A percentile compares a stretch with the other conserved stretches of the same genome.
Conservation (phyloP, 1,140 invertebrate species). For the Armadillidium nasatum region DNA sequence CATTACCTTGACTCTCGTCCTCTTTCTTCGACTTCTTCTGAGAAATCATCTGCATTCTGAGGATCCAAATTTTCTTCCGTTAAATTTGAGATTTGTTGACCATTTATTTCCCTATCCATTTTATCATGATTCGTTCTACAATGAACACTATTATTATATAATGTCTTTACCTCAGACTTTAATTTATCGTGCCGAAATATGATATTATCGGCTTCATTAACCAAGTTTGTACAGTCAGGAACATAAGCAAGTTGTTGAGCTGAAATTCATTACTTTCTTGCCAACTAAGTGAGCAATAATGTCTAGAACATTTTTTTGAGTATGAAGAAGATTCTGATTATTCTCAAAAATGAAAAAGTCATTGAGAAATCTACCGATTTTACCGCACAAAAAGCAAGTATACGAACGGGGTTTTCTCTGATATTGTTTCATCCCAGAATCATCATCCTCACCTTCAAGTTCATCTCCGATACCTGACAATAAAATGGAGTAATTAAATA, state of each 20-base stretch:
- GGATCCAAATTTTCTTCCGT: background rate
- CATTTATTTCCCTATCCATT: slow-evolving; percentile 28
- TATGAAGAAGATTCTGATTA: slow-evolving; percentile 42
- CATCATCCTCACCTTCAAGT: slow-evolving; percentile 33
- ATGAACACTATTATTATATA: slow-evolving; percentile 30
- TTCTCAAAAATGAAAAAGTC: slow-evolving; percentile 44
- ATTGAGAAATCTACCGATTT: slow-evolving; percentile 33
- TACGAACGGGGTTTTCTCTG: slow-evolving; percentile 32
- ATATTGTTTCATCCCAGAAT: slow-evolving; percentile 24
- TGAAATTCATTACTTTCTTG: slow-evolving; percentile 38
- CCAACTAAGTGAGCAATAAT: slow-evolving; percentile 38
- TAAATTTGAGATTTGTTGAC: background rate
- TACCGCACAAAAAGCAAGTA: slow-evolving; percentile 41
- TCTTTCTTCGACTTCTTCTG: slow-evolving; percentile 37
- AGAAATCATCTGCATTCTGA: slow-evolving; percentile 32
- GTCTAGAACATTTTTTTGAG: slow-evolving; percentile 42
- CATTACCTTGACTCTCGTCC: slow-evolving; percentile 4
- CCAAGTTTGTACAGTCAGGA: slow-evolving; percentile 39
- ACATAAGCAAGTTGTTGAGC: slow-evolving; percentile 40
- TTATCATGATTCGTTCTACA: slow-evolving; percentile 31
- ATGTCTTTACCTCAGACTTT: slow-evolving; percentile 33
- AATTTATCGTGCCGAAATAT: slow-evolving; percentile 40
- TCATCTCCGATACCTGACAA: slow-evolving; percentile 33
- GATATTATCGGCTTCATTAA: slow-evolving; percentile 42
- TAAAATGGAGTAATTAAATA: background rate